phyloP scores from a whole-genome alignment of 2,888 invertebrate species.

The Ichneumoninae sp. region DNA sequence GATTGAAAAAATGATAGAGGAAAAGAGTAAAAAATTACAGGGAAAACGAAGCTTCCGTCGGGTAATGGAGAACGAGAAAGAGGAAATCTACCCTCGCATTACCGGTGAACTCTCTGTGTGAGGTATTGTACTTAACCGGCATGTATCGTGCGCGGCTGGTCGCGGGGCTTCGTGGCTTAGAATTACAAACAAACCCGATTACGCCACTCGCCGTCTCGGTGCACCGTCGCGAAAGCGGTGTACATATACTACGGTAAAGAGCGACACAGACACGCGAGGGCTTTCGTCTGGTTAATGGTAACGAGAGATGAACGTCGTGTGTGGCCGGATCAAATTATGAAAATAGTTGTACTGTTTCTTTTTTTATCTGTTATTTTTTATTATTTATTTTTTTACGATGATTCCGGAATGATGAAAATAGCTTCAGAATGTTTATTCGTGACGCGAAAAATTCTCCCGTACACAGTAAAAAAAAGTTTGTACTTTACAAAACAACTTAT shows the following conservation, averaged over 20 bases:
- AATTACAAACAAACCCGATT: conserved; percentile 81
- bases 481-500: no score
- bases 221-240: conserved; percentile 15
- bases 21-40: neutral
- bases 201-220: conserved; percentile 68
- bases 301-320: conserved; percentile 36
- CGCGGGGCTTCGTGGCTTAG: conserved; percentile 79
- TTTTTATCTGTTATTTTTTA: neutral
- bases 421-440: neutral
- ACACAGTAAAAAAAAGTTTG: no score
- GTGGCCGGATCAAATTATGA: conserved; percentile 5
- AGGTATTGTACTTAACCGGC: conserved; percentile 43
- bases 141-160: conserved; percentile 51
- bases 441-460: neutral
- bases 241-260: conserved; percentile 7
- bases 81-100: conserved; percentile 15
- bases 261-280: conserved; percentile 10
- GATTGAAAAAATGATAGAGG: neutral
- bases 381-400: neutral
- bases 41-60: conserved; percentile 8
- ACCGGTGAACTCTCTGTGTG: conserved; percentile 19
- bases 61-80: conserved; percentile 4
- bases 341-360: neutral
- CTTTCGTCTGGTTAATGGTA: conserved; percentile 22
- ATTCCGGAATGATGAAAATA: neutral